Evolutionary conservation across 2,113 vertebrate species (phyloP).

Genomic region (Alexandromys fortis): DNA sequence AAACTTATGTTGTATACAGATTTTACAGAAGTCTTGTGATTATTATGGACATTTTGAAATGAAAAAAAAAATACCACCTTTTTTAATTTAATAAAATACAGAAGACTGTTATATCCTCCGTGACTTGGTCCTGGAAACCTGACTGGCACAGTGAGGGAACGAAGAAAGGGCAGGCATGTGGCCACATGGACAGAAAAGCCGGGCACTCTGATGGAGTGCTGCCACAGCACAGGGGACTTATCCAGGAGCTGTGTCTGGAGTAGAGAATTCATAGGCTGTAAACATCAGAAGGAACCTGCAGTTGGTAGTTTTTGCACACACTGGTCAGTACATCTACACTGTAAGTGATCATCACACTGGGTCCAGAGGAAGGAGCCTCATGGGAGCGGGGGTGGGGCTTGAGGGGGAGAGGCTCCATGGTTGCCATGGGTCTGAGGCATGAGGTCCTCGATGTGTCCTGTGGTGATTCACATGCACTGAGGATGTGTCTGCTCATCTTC

Average conservation of each 20-base stretch:
- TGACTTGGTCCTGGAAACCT: background rate
- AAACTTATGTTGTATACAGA: background rate
- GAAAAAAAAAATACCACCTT: background rate
- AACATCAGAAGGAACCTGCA: background rate
- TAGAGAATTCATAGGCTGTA: background rate
- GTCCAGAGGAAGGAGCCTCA: background rate
- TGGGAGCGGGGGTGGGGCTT: background rate
- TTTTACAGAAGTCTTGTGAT: conserved; percentile 27
- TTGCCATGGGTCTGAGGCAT: background rate
- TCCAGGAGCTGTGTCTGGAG: background rate
- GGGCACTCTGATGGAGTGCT: background rate
- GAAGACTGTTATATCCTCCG: background rate
- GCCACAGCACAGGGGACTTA: background rate
- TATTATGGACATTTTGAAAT: conserved; percentile 2
- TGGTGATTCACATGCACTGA: background rate
- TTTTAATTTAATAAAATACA: conserved; percentile 39
- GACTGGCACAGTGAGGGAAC: too few relatives aligned
- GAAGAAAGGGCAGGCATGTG: background rate
- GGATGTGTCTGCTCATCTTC: background rate
- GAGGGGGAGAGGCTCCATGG: background rate
- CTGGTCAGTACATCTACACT: background rate
- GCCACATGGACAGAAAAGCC: background rate
- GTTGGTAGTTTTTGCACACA: background rate
- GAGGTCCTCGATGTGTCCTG: background rate
- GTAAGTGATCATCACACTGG: background rate